Evolutionary conservation across 2,888 invertebrate species (phyloP).

Genomic region (Pediacus dermestoides): DNA sequence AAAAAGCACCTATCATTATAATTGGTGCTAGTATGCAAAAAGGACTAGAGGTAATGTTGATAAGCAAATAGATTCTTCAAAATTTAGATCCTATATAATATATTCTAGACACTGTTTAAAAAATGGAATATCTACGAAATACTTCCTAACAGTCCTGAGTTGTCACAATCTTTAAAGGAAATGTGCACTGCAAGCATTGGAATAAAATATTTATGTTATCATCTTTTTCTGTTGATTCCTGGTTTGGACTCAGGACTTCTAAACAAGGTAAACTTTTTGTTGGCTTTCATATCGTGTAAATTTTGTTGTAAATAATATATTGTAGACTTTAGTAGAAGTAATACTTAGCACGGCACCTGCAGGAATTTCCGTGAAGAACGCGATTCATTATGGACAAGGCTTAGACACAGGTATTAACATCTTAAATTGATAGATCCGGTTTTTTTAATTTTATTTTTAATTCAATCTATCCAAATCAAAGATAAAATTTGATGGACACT

Average conservation of each 20-base stretch:
- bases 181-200: too few species aligned
- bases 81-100: neutral
- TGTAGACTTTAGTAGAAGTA: too few species aligned
- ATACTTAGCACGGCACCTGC: neutral
- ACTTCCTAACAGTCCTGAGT: neutral
- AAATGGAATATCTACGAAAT: neutral
- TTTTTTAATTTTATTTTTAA: too few species aligned
- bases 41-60: neutral
- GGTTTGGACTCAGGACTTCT: constrained; percentile 1
- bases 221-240: neutral
- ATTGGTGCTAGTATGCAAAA: neutral
- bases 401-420: neutral
- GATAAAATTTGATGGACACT: too few species aligned
- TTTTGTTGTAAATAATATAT: too few species aligned
- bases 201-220: neutral
- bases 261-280: too few species aligned
- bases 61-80: neutral
- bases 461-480: too few species aligned
- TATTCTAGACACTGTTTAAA: neutral
- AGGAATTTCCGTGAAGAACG: neutral
- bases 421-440: neutral
- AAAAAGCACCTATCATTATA: constrained; percentile 2
- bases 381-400: neutral
- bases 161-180: neutral
- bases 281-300: too few species aligned